Percentiles rank a stretch among this genome's conserved stretches.
Evolutionary conservation across 2,113 vertebrate genomes (phyloP).

Genomic region (Hypocryptadius cinnamomeus): DNA sequence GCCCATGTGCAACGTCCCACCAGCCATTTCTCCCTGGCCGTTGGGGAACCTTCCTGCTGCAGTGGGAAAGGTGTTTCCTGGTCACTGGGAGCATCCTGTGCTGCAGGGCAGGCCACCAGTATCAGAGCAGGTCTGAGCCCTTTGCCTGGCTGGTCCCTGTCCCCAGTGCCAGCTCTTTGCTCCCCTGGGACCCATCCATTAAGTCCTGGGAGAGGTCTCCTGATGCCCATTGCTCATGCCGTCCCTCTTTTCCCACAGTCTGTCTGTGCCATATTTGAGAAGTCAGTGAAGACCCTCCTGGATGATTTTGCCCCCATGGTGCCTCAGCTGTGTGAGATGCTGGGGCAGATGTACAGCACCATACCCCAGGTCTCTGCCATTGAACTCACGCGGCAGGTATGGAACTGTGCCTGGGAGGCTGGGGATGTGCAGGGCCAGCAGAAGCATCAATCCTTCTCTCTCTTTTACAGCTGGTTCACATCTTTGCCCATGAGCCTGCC

Average conservation of each 20-base stretch:
- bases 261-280: constrained; percentile 97
- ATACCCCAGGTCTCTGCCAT: constrained; percentile 96
- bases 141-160: neutral
- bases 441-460: neutral
- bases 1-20: neutral
- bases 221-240: neutral
- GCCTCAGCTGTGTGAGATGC: constrained; percentile 96
- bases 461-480: constrained; percentile 90
- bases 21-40: neutral
- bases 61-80: neutral
- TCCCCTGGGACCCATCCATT: neutral
- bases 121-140: neutral
- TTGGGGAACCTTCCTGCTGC: neutral
- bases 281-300: constrained; percentile 95
- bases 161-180: neutral
- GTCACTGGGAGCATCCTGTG: neutral
- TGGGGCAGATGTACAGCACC: constrained; percentile 99
- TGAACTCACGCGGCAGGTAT: constrained; percentile 95
- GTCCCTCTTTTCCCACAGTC: constrained; percentile 71
- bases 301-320: constrained; percentile 99
- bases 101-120: neutral
- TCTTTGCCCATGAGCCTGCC: constrained; percentile 93
- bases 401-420: neutral
- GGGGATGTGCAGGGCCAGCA: neutral
- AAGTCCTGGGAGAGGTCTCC: neutral